These are phyloP conservation scores for Melanerpes aurifrons DNA, from an alignment of 2,113 vertebrate genomes.

Conservation along the genomic window DNA sequence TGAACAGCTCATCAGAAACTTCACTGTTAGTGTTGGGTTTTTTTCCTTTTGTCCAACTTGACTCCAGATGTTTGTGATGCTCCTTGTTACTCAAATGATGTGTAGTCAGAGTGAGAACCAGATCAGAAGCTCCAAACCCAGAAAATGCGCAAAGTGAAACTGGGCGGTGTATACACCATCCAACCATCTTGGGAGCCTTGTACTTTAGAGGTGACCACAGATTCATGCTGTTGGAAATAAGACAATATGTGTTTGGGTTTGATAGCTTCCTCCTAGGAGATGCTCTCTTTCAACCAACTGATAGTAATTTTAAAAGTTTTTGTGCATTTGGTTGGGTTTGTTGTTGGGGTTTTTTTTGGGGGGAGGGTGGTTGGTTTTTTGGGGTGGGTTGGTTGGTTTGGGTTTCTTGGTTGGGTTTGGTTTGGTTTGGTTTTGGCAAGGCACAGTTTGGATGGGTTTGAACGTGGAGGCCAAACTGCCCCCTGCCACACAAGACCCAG, in stretches of 20 bases:
- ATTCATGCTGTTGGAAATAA: background rate
- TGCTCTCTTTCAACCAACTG: background rate
- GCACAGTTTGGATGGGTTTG: background rate
- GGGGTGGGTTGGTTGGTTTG: too few relatives aligned
- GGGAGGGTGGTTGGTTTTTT: too few relatives aligned
- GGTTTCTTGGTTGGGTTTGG: too few relatives aligned
- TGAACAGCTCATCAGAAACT: background rate
- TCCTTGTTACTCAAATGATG: background rate
- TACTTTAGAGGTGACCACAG: background rate
- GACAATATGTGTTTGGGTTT: rapidly evolving
- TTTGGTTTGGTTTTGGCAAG: background rate
- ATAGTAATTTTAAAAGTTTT: background rate
- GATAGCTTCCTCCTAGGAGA: background rate
- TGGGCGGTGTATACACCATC: background rate
- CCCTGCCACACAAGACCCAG: too few relatives aligned
- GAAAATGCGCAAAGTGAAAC: background rate
- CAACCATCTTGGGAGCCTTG: background rate
- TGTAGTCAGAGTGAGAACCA: background rate
- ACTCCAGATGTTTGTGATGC: background rate
- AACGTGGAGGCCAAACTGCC: background rate
- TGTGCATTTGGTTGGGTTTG: too few relatives aligned
- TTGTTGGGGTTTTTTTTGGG: too few relatives aligned
- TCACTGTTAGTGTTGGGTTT: background rate
- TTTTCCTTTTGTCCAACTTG: background rate
- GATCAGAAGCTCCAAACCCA: background rate